A percentile compares a stretch with the other conserved stretches of the same genome.
These are phyloP conservation scores for Antheraea yamamai DNA, from an alignment of 2,888 invertebrate genomes.

Conservation along the genomic window DNA sequence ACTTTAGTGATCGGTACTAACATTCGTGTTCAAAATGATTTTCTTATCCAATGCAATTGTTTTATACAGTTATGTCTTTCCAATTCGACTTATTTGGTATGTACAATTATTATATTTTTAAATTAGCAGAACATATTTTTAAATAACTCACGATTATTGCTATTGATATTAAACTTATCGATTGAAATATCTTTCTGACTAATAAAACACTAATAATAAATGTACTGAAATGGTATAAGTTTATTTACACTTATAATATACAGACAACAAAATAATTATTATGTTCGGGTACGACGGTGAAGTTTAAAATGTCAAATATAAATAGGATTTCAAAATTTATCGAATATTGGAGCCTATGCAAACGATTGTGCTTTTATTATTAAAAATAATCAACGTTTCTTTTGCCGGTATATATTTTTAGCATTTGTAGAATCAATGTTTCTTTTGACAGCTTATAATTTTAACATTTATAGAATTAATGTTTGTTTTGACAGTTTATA, in stretches of 20 bases:
- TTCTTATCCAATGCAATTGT: neutral
- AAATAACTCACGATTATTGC: neutral
- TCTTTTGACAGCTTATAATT: no score
- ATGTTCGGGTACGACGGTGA: neutral
- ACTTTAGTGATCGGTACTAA: neutral
- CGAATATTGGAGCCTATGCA: no score
- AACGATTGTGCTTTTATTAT: no score
- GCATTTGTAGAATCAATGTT: no score
- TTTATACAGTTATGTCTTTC: neutral
- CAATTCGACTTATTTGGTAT: neutral
- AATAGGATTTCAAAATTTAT: no score
- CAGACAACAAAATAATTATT: neutral
- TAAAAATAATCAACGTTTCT: no score
- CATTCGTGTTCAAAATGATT: neutral
- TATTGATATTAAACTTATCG: neutral
- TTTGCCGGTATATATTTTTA: no score
- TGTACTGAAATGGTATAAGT: neutral
- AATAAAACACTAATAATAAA: neutral
- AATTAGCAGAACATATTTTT: neutral
- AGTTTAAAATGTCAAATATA: neutral
- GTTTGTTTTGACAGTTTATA: no score
- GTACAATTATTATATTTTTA: neutral
- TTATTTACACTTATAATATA: neutral
- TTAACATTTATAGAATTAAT: no score
- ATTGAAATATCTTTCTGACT: neutral